These are phyloP conservation scores for Willisornis vidua DNA, from an alignment of 2,113 vertebrate species.

Conservation along the genomic window DNA sequence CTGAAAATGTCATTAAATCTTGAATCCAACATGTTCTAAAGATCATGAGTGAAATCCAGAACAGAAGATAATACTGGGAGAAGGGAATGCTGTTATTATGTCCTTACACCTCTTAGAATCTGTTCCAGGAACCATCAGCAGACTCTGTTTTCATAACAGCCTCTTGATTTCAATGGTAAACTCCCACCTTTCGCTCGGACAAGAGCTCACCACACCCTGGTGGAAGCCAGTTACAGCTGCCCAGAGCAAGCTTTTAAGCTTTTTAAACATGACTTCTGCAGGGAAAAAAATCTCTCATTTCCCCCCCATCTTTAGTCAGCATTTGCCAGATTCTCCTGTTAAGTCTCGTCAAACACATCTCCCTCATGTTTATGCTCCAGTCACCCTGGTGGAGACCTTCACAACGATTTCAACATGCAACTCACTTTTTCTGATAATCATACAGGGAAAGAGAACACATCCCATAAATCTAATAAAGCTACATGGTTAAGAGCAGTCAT, in stretches of 20 bases:
- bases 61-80: background rate
- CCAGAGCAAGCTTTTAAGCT: background rate
- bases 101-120: background rate
- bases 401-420: background rate
- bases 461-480: background rate
- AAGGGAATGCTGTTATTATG: background rate
- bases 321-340: background rate
- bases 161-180: background rate
- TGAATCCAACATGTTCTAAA: accelerated
- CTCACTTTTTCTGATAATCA: background rate
- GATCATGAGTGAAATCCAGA: background rate
- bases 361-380: background rate
- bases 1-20: background rate
- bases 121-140: background rate
- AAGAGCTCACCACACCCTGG: background rate
- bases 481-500: background rate
- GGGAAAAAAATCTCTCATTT: background rate
- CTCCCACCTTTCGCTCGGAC: background rate
- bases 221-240: background rate
- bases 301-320: background rate
- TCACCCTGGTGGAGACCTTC: background rate
- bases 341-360: background rate
- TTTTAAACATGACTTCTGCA: background rate
- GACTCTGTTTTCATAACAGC: background rate
- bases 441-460: background rate